Conservation (phyloP, 2,888 invertebrate species). For the Pollenia amentaria region DNA sequence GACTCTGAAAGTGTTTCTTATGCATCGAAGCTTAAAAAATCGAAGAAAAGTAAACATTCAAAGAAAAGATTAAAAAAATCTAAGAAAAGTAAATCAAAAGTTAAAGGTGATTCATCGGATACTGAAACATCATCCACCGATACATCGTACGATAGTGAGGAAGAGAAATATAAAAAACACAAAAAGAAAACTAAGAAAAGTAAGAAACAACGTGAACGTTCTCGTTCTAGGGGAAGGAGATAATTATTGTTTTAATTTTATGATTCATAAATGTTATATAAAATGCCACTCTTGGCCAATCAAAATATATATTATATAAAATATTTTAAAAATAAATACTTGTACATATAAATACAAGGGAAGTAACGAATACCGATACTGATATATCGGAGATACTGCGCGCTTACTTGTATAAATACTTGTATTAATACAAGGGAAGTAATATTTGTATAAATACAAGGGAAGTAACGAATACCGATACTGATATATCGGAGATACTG, state of each 20-base stretch:
- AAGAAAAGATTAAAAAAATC: constrained; percentile 79
- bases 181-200: constrained; percentile 84
- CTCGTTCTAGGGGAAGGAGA: constrained; percentile 75
- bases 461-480: no score
- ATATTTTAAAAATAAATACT: no score
- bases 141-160: constrained; percentile 73
- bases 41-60: constrained; percentile 76
- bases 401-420: no score
- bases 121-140: constrained; percentile 26
- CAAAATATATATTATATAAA: no score
- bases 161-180: constrained; percentile 78
- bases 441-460: no score
- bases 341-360: no score
- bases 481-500: no score
- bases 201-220: constrained; percentile 82
- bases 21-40: constrained; percentile 77
- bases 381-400: no score
- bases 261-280: no score
- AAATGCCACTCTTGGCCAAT: no score
- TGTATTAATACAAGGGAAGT: no score
- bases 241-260: neutral
- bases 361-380: no score
- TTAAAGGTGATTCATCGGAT: constrained; percentile 64
- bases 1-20: constrained; percentile 78
- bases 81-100: constrained; percentile 76